phyloP scores from a whole-genome alignment of 1,140 invertebrate species.

The Brachionus sp. region DNA sequence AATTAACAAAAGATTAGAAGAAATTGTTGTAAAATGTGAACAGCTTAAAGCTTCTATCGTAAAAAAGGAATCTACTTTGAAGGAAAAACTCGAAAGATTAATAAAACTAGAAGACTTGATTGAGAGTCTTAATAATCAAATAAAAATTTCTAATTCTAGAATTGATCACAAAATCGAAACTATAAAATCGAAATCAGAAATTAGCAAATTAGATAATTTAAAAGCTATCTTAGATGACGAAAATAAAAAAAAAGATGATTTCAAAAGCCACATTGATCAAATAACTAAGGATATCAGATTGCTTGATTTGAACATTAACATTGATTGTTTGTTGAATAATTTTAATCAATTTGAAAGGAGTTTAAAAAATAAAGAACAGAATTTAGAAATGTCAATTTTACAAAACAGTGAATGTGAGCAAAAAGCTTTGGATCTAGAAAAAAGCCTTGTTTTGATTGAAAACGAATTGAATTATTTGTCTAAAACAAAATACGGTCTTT shows the following conservation, averaged over 20 bases:
- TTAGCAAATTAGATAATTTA: neutral
- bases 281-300: neutral
- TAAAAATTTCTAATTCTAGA: neutral
- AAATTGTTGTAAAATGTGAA: neutral
- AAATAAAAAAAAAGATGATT: neutral
- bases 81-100: neutral
- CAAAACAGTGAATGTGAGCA: neutral
- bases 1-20: neutral
- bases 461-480: neutral
- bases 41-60: neutral
- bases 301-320: neutral
- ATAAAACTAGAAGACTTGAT: neutral
- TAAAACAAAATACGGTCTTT: neutral
- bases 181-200: neutral
- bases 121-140: neutral
- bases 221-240: neutral
- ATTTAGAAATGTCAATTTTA: conserved; percentile 26
- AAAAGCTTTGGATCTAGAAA: neutral
- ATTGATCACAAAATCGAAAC: neutral
- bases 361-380: neutral
- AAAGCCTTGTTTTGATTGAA: neutral
- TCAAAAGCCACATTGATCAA: neutral
- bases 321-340: neutral
- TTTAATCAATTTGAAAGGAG: neutral
- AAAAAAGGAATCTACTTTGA: neutral